Evolutionary conservation across 2,797 vertebrate species (phyloP).

Genomic region (Falco novaeseelandiae): DNA sequence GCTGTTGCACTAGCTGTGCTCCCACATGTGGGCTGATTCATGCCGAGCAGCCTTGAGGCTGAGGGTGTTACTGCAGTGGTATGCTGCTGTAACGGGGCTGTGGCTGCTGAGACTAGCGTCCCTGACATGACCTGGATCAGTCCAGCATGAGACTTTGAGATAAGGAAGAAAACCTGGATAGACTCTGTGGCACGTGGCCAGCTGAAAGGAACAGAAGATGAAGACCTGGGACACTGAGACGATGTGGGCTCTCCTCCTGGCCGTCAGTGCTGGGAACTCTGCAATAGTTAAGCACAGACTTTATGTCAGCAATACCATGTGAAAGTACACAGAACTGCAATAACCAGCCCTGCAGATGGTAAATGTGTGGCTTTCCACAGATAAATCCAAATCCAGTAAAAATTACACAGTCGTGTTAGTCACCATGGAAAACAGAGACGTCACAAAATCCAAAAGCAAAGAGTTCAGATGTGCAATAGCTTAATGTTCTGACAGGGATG

Average conservation of each 20-base stretch:
- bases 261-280: background rate
- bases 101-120: background rate
- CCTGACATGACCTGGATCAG: background rate
- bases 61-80: background rate
- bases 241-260: background rate
- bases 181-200: background rate
- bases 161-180: background rate
- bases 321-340: background rate
- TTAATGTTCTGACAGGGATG: background rate
- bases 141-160: background rate
- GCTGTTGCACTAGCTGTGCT: background rate
- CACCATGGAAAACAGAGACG: background rate
- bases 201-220: background rate
- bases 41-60: background rate
- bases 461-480: background rate
- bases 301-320: background rate
- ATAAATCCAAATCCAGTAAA: constrained; percentile 5
- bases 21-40: background rate
- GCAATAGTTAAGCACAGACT: background rate
- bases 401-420: background rate
- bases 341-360: background rate
- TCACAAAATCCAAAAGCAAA: background rate
- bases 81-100: background rate
- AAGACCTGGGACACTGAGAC: background rate
- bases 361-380: background rate